These are phyloP conservation scores for Osmoderma eremita DNA, from an alignment of 2,888 invertebrate genomes.

Conservation along the genomic window DNA sequence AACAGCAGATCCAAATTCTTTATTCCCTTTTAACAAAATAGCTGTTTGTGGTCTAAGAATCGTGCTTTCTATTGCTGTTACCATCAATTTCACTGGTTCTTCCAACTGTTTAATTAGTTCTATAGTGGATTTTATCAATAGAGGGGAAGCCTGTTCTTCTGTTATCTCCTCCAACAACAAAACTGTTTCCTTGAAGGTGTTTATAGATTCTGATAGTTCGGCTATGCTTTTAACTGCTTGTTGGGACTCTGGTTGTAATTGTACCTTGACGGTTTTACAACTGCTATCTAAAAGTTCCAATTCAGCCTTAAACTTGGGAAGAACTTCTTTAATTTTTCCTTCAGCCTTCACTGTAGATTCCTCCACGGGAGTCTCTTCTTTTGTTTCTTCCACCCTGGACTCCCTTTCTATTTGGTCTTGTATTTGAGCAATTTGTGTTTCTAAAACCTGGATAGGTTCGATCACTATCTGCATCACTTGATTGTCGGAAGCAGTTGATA, in stretches of 20 bases:
- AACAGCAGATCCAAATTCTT: slow-evolving; percentile 7
- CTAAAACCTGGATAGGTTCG: neutral
- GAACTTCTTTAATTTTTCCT: neutral
- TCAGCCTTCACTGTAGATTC: neutral
- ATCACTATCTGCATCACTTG: neutral
- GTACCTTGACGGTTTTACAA: slow-evolving; percentile 10
- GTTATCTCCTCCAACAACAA: slow-evolving; percentile 29
- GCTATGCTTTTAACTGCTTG: slow-evolving; percentile 8
- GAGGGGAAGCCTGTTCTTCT: slow-evolving; percentile 10
- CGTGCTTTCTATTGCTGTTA: slow-evolving; percentile 16
- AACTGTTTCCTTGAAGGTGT: slow-evolving; percentile 37
- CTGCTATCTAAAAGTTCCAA: neutral
- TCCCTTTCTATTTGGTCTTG: slow-evolving; percentile 2
- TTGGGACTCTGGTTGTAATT: slow-evolving; percentile 2
- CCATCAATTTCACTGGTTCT: slow-evolving; percentile 49
- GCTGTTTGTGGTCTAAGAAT: slow-evolving; percentile 8
- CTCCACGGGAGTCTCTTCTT: neutral
- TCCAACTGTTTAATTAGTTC: slow-evolving; percentile 45
- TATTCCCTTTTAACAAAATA: neutral
- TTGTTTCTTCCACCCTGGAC: neutral
- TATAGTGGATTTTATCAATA: slow-evolving; percentile 21
- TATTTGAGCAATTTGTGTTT: slow-evolving; percentile 21
- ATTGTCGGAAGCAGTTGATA: neutral
- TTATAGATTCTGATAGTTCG: slow-evolving; percentile 34
- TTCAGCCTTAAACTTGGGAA: slow-evolving; percentile 2